These are phyloP conservation scores for Enhydra lutris DNA, from an alignment of 2,113 vertebrate species.

Conservation along the genomic window DNA sequence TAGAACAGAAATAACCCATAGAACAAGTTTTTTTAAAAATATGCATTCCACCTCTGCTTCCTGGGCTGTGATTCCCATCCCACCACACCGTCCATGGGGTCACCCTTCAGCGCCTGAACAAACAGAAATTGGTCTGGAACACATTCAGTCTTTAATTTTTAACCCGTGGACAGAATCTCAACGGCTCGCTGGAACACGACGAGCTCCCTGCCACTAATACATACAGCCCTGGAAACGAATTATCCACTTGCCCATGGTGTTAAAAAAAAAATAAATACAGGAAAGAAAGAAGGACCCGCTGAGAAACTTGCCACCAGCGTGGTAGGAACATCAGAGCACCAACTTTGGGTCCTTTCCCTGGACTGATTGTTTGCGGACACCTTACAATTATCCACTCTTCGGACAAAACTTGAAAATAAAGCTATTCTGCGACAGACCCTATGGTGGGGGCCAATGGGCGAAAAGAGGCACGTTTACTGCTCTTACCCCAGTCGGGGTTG, in stretches of 20 bases:
- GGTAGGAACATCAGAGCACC: fast-evolving
- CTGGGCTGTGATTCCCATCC: not conserved
- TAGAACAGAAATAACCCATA: not conserved
- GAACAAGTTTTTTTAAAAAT: not conserved
- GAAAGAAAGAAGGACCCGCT: too few species aligned
- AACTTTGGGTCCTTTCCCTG: not conserved
- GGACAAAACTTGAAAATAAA: not conserved
- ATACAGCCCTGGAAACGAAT: not conserved
- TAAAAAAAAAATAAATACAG: not conserved
- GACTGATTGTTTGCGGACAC: too few species aligned
- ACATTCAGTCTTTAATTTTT: constrained; percentile 53
- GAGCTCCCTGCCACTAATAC: not conserved
- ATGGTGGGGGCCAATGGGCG: not conserved
- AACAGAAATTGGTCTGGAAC: constrained; percentile 31
- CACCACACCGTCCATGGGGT: not conserved
- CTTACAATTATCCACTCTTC: not conserved
- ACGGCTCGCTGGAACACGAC: not conserved
- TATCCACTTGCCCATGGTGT: not conserved
- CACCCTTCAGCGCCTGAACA: constrained; percentile 43
- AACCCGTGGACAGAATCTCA: constrained; percentile 19
- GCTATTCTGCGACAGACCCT: not conserved
- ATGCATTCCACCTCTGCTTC: not conserved
- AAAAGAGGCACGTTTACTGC: not conserved
- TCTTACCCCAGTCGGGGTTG: not conserved
- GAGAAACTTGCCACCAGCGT: fast-evolving